These are phyloP conservation scores for Phalacrocorax pelagicus DNA, from an alignment of 2,113 vertebrate species.

Conservation along the genomic window DNA sequence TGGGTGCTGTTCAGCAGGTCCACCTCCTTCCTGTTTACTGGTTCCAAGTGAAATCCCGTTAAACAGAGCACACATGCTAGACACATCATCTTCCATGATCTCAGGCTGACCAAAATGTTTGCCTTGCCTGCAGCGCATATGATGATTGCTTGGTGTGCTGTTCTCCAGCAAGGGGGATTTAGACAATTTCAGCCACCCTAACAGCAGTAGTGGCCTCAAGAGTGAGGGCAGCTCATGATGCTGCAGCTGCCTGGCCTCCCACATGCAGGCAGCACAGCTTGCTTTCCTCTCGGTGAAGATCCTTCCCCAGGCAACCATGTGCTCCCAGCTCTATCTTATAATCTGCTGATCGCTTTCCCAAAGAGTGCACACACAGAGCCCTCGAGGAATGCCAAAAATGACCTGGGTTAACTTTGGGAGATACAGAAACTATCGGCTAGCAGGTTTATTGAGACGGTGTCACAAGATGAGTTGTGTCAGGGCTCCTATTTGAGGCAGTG, in stretches of 20 bases:
- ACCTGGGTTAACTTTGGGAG: conserved; percentile 21
- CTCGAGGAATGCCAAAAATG: conserved; percentile 17
- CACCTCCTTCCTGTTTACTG: background rate
- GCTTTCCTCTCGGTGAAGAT: background rate
- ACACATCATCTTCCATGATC: background rate
- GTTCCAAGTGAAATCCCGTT: background rate
- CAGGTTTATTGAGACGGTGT: background rate
- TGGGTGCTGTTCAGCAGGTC: background rate
- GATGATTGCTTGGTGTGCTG: background rate
- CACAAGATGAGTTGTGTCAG: conserved; percentile 50
- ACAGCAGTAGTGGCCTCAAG: background rate
- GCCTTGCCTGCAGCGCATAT: rapidly evolving
- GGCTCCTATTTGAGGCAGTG: conserved; percentile 38
- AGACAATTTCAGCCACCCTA: background rate
- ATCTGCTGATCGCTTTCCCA: background rate
- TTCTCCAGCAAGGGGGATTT: background rate
- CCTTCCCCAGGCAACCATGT: background rate
- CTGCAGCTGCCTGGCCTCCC: background rate
- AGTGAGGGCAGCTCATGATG: background rate
- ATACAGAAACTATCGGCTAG: background rate
- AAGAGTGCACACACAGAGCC: background rate
- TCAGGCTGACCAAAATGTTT: background rate
- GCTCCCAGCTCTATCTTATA: background rate
- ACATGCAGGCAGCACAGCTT: rapidly evolving
- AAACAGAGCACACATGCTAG: background rate